These are phyloP conservation scores for Alfaro cultratus DNA, from an alignment of 2,797 vertebrate genomes.

Conservation along the genomic window DNA sequence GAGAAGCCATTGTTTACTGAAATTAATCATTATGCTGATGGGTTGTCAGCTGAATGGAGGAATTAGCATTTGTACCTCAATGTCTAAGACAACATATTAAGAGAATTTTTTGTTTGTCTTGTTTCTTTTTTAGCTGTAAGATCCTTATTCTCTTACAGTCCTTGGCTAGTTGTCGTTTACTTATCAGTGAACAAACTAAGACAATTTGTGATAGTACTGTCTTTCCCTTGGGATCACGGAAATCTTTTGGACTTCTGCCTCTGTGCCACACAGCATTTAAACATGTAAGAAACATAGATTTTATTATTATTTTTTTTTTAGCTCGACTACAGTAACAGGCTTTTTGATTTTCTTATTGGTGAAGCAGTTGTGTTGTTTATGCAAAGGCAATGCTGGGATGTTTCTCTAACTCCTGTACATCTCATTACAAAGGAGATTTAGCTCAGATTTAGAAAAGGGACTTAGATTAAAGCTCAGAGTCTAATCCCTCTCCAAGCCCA, in stretches of 20 bases:
- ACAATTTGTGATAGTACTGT: constrained; percentile 14
- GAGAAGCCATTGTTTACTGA: constrained; percentile 52
- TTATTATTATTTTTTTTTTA: constrained; percentile 12
- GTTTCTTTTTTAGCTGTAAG: not conserved
- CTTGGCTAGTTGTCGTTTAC: constrained; percentile 5
- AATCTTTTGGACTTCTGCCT: constrained; percentile 1
- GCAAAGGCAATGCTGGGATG: constrained; percentile 33
- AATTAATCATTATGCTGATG: constrained; percentile 45
- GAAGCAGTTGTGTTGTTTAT: constrained; percentile 28
- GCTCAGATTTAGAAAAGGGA: constrained; percentile 64
- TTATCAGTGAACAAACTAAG: constrained; percentile 33
- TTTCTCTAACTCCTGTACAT: constrained; percentile 50
- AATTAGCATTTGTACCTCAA: not conserved
- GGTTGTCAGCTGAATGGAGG: constrained; percentile 5
- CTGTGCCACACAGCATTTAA: constrained; percentile 6
- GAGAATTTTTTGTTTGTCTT: constrained; percentile 13
- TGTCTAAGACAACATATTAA: not conserved
- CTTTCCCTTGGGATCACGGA: constrained; percentile 18
- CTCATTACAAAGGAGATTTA: constrained; percentile 66
- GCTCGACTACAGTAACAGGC: constrained; percentile 9
- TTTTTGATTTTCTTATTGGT: constrained; percentile 30
- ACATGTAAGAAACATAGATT: not conserved
- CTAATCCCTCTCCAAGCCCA: constrained; percentile 69
- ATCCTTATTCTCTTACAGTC: constrained; percentile 1
- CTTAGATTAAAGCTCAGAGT: constrained; percentile 68